Conservation (phyloP, 2,888 invertebrate genomes). For the Pachydiplax longipennis region DNA sequence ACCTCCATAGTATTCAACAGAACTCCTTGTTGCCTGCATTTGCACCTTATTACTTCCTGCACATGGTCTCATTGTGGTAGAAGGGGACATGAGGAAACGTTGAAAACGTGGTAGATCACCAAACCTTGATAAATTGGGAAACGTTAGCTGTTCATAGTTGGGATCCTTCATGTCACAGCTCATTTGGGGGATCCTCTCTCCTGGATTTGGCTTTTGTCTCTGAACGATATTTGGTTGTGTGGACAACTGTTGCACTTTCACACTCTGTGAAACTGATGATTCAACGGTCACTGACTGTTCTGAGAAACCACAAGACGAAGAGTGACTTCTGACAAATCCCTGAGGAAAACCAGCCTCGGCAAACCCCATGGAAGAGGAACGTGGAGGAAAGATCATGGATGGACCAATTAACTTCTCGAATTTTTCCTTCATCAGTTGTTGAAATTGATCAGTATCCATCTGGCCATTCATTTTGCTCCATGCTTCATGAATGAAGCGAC, state of each 20-base stretch:
- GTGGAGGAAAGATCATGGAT: neutral
- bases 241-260: neutral
- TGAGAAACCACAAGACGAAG: conserved; percentile 8
- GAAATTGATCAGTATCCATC: neutral
- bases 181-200: neutral
- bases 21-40: conserved; percentile 55
- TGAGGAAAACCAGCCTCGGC: neutral
- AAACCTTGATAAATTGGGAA: conserved; percentile 57
- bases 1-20: conserved; percentile 51
- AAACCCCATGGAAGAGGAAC: conserved; percentile 30
- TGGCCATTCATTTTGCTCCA: conserved; percentile 22
- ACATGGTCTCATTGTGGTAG: conserved; percentile 50
- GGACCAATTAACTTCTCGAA: neutral
- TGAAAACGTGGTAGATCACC: conserved; percentile 58
- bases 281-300: conserved; percentile 10
- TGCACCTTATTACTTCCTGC: conserved; percentile 53
- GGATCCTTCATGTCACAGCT: neutral
- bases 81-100: conserved; percentile 57
- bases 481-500: neutral
- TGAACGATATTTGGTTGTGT: neutral
- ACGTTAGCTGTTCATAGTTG: conserved; percentile 53
- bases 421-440: neutral
- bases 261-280: neutral
- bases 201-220: neutral
- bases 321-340: conserved; percentile 13